phyloP scores from a whole-genome alignment of 2,797 vertebrate genomes.

The Chaunax sp. region DNA sequence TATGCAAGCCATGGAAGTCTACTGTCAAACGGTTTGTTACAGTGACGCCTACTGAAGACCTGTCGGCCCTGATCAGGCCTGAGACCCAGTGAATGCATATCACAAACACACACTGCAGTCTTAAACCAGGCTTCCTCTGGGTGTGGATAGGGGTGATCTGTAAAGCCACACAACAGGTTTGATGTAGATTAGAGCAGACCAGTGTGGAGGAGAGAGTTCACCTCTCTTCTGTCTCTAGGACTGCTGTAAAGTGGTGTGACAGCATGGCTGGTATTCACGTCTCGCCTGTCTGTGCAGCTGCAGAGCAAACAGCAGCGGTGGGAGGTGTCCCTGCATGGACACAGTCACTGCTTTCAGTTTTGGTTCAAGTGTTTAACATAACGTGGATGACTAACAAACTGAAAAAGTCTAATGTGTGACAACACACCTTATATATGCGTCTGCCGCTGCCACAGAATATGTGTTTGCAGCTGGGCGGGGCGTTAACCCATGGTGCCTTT shows the following conservation, averaged over 20 bases:
- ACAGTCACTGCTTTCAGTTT: slow-evolving; percentile 7
- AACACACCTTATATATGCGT: too few species aligned
- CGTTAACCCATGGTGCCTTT: slow-evolving; percentile 29
- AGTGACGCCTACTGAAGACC: slow-evolving; percentile 32
- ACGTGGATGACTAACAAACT: too few species aligned
- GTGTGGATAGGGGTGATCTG: slow-evolving; percentile 14
- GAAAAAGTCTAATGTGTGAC: too few species aligned
- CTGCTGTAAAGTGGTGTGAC: slow-evolving; percentile 44
- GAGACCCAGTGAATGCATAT: slow-evolving; percentile 20
- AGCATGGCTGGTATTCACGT: slow-evolving; percentile 48
- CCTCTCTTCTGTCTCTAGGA: slow-evolving; percentile 12
- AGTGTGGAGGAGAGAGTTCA: slow-evolving; percentile 25
- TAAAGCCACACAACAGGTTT: slow-evolving; percentile 41
- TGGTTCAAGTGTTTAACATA: too few species aligned
- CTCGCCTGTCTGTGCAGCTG: slow-evolving; percentile 1
- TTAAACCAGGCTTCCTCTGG: slow-evolving; percentile 9
- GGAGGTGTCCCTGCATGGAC: neutral
- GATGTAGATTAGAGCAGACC: slow-evolving; percentile 54
- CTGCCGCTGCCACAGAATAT: too few species aligned
- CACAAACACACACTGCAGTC: neutral
- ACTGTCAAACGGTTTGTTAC: slow-evolving; percentile 41
- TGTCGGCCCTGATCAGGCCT: slow-evolving; percentile 44
- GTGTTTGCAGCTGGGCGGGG: neutral
- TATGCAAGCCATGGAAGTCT: slow-evolving; percentile 63
- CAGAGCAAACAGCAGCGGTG: slow-evolving; percentile 15